A percentile compares a stretch with the other conserved stretches of the same genome.
Conservation (phyloP, 37 sponge, comb jelly and placozoan genomes). For the Eunapius fragilis region DNA sequence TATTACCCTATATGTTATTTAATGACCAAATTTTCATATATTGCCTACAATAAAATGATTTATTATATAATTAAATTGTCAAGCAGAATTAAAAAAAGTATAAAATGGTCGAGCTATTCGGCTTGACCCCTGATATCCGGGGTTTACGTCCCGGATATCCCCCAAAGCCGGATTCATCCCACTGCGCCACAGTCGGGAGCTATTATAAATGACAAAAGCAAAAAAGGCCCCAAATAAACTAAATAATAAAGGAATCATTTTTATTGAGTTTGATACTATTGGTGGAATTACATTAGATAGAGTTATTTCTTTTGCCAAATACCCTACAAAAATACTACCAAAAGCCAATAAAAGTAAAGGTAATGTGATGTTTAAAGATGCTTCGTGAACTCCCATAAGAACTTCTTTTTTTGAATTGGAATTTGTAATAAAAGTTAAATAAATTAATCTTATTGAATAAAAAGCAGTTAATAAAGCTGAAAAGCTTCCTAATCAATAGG, state of each 20-base stretch:
- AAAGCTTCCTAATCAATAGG: conserved; percentile 76
- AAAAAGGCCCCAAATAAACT: conserved; percentile 57
- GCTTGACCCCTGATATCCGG: background rate
- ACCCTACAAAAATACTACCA: conserved; percentile 76
- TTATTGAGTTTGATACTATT: conserved; percentile 44
- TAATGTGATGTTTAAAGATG: conserved; percentile 23
- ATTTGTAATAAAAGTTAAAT: conserved; percentile 70
- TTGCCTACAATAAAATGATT: conserved; percentile 62
- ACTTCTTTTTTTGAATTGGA: conserved; percentile 36
- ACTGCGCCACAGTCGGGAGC: background rate
- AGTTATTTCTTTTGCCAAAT: conserved; percentile 56
- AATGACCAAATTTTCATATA: conserved; percentile 64
- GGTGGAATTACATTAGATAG: conserved; percentile 52
- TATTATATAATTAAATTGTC: conserved; percentile 74
- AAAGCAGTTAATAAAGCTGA: conserved; percentile 73
- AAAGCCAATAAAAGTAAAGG: conserved; percentile 66
- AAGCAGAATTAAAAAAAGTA: conserved; percentile 75
- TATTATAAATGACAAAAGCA: conserved; percentile 41
- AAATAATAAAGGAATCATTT: conserved; percentile 61
- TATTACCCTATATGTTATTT: conserved; percentile 64
- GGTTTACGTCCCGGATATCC: no score
- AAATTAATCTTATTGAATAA: conserved; percentile 77
- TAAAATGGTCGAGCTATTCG: conserved; percentile 23
- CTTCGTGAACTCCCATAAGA: conserved; percentile 24
- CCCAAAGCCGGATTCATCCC: no score